Base-by-base conservation (phyloP, 2,888 invertebrate genomes). In the Amphipoea oculea region DNA sequence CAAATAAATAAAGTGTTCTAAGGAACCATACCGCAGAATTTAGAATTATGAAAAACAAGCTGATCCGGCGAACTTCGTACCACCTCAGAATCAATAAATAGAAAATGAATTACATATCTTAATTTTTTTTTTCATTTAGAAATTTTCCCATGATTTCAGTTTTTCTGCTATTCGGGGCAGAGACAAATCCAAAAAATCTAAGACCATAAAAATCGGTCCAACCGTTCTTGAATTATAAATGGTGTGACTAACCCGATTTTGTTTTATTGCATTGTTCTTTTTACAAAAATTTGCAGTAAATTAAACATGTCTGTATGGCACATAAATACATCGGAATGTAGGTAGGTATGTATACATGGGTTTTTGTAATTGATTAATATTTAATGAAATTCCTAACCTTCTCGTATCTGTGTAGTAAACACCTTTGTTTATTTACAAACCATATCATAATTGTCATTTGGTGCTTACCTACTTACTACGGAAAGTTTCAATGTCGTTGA, bases 401-500 rank as follows among this genome's bases (percentile, higher is more conserved):
- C 79, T 73, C 79, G n/a, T 23, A 42, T 23, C 12, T 62, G 51
- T 7, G 12, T 63, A 36, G 65, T 62, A 80, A 87, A 86, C 83
- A 85, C 75, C 76, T 87, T 86, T 89, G 77, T 89, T 85, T 86
- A 79, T 78, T 78, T 82, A 86, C 79, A 82, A 84, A 80, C 69
- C 75, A 23, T 83, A 80, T 84, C 78, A 77, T 80, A 84, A 9
- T 71, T 75, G 88, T 66, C 78, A 81, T 81, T 89, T 80, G 66
- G 14, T 48, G 63, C 63, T 65, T 65, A 78, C 63, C 68, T 72
- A 63, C 68, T 67, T 42, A 67, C 67, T 36, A 75, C 78, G 87
- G 85, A 88, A 81, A 79, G 79, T 82, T 79, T 87, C 85, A 90
- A 86, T 89, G 90, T 75, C 88, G 48, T 63, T 83, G 89, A 91